A percentile compares a stretch with the other conserved stretches of the same genome.
These are phyloP conservation scores for Morpho achilles DNA, from an alignment of 2,888 invertebrate genomes.

Conservation along the genomic window DNA sequence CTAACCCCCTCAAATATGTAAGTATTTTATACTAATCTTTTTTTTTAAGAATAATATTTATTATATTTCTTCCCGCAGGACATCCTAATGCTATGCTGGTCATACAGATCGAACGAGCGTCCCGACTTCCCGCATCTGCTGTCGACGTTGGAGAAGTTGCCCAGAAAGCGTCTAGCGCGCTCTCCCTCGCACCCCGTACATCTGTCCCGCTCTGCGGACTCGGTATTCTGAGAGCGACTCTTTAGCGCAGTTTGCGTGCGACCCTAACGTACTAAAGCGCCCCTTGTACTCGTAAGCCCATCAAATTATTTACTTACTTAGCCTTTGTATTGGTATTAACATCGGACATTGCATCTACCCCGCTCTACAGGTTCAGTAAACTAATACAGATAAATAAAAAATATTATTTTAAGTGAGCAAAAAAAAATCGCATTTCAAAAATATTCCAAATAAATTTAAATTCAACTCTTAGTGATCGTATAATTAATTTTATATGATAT, in stretches of 20 bases:
- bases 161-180: constrained; percentile 96
- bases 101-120: constrained; percentile 89
- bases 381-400: no score
- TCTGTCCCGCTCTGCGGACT: constrained; percentile 96
- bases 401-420: no score
- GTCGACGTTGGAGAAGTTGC: constrained; percentile 92
- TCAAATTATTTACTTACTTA: not conserved
- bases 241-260: constrained; percentile 33
- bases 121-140: constrained; percentile 94
- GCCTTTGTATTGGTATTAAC: no score
- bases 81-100: constrained; percentile 98
- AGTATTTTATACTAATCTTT: not conserved
- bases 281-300: not conserved
- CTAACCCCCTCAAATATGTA: no score
- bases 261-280: constrained; percentile 19
- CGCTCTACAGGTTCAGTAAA: no score
- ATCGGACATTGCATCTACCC: no score
- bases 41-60: constrained; percentile 8
- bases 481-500: no score
- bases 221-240: constrained; percentile 48
- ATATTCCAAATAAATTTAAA: no score
- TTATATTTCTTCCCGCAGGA: constrained; percentile 81
- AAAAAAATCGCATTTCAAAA: no score
- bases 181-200: constrained; percentile 99
- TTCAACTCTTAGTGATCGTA: no score